Evolutionary conservation across 1,140 invertebrate genomes (phyloP), one percentile per base, ranked within the genome.

Genomic region (Drosophila guanche): DNA sequence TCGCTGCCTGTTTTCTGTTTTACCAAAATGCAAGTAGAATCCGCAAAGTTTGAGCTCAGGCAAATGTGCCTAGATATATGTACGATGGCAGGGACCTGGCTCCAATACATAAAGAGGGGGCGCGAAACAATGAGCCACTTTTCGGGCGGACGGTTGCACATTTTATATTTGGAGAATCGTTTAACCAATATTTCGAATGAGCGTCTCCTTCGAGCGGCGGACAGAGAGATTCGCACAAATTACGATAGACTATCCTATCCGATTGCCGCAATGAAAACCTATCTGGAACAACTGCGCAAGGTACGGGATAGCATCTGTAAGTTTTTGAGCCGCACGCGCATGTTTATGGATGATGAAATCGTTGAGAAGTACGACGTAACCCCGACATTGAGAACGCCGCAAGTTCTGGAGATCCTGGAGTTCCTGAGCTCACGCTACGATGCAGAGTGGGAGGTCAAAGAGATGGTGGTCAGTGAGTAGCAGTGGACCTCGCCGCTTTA

Each of bases 381-480:
- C 0, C 40, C 37, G 22, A 42, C 46, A 2, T 5, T 79, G 4
- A 60, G 16, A 2, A 42, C 43, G 0, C 2, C n/a, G 12, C 40
- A 70, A 4, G n/a, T 79, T 4, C 8, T 70, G 12, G 41, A 40
- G 1, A n/a, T 65, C 5, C 53, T 79, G 3, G 6, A 57, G 22
- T 79, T 79, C 12, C 37, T 79, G 0, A 12, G n/a, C 10, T 7
- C 1, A n/a, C 77, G 77, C 16, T 80, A 61, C 22, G 67, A 65
- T 22, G 57, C 27, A n/a, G 77, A 79, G 16, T 79, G 70, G 65
- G 77, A 79, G 33, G 27, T 80, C 43, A 79, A 79, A 59, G 77
- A 79, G 33, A 48, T 80, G 56, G 77, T 79, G 3, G 52, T 80
- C 7, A 23, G 77, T 79, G 20, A 79, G 76, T 80, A 58, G 3